These are phyloP conservation scores for Aphidius ervi DNA, from an alignment of 1,140 invertebrate genomes.

Conservation along the genomic window DNA sequence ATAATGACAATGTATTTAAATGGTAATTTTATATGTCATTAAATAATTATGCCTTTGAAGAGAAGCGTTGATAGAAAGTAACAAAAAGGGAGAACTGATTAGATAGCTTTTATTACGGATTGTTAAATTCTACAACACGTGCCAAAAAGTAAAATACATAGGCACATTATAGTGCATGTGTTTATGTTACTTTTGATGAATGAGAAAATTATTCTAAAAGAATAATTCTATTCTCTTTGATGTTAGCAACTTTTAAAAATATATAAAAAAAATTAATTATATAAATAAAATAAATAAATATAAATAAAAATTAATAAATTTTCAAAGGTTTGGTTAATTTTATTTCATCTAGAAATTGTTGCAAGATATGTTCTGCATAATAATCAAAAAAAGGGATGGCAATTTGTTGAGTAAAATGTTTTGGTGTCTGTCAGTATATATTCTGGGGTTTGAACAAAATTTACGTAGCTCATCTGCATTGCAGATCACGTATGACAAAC, in stretches of 20 bases:
- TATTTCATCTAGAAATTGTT: neutral
- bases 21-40: conserved; percentile 45
- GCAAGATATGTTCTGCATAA: conserved; percentile 10
- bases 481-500: conserved; percentile 44
- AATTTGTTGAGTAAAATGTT: conserved; percentile 22
- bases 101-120: conserved; percentile 42
- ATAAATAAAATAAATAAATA: neutral
- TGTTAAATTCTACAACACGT: conserved; percentile 41
- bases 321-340: neutral
- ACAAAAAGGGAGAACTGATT: conserved; percentile 27
- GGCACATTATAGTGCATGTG: neutral
- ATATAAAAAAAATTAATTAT: neutral
- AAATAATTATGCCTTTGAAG: conserved; percentile 49
- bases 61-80: conserved; percentile 32
- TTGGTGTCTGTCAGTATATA: conserved; percentile 25
- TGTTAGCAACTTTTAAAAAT: neutral
- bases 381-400: conserved; percentile 5
- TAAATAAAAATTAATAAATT: conserved; percentile 2
- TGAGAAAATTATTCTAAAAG: conserved; percentile 3
- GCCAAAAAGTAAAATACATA: conserved; percentile 29
- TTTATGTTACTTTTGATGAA: no score
- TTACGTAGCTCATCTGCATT: conserved; percentile 46
- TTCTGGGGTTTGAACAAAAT: conserved; percentile 26
- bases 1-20: conserved; percentile 43
- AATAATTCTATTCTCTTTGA: conserved; percentile 1